These are phyloP conservation scores for Frankliniella fusca DNA, from an alignment of 2,888 invertebrate species.

Conservation along the genomic window DNA sequence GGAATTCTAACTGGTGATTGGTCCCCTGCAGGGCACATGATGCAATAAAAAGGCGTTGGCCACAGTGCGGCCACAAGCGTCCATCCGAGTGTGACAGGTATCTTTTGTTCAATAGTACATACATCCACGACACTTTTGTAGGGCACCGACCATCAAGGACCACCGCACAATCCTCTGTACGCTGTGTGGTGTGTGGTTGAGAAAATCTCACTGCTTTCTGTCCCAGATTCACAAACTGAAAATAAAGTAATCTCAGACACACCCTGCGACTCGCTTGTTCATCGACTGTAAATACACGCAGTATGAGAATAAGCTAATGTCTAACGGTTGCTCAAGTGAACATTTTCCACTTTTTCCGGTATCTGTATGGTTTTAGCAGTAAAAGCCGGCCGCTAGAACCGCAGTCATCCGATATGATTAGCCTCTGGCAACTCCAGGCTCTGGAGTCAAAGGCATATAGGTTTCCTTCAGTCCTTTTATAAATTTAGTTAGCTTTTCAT, in stretches of 20 bases:
- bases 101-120: constrained; percentile 14
- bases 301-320: not conserved
- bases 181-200: constrained; percentile 13
- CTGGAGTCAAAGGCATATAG: too few relatives aligned
- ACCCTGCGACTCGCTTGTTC: not conserved
- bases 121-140: not conserved
- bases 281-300: not conserved
- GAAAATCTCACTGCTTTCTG: not conserved
- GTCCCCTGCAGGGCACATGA: constrained; percentile 16
- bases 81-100: not conserved
- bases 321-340: not conserved
- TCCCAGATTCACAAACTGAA: too few relatives aligned
- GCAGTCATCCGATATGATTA: too few relatives aligned
- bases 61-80: not conserved
- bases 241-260: too few relatives aligned
- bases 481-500: too few relatives aligned
- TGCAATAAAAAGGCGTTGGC: not conserved
- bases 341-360: too few relatives aligned
- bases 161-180: not conserved
- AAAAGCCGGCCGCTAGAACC: too few relatives aligned
- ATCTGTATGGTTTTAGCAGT: too few relatives aligned
- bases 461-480: too few relatives aligned
- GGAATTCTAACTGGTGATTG: constrained; percentile 21
- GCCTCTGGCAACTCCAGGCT: too few relatives aligned
- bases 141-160: not conserved